Evolutionary conservation across 2,888 invertebrate genomes (phyloP), one percentile per base, ranked within the genome.

Genomic region (Scaptomyza parva): DNA sequence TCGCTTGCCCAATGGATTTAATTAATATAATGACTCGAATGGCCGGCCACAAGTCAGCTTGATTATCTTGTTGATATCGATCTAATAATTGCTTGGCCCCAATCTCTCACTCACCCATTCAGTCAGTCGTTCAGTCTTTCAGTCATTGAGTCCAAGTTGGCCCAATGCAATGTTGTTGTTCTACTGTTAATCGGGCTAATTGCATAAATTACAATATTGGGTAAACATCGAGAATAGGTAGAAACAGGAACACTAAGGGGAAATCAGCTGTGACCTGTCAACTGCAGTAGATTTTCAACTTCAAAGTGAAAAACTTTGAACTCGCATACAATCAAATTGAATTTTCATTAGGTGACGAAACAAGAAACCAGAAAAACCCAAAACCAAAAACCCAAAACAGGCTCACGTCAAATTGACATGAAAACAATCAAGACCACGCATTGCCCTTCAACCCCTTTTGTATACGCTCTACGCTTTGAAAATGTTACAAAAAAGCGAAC

Each of bases 151-250:
- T n/a, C n/a, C n/a, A 7, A 8, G 8, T 35, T 14, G 35, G 14
- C 14, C 14, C 35, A 35, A 14, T 33, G 33, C 33, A 33, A n/a
- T 35, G 6, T 14, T 79, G 60, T 47, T 65, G 24, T 33, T 26
- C 37, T 39, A 64, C 79, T 76, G 87, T 86, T 88, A 89, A 88
- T 89, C 80, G 80, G 70, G 82, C 82, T 89, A 89, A 89, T 89
- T 89, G 89, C 78, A 86, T 82, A 82, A 78, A 89, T 88, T 88
- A 86, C 83, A 77, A 58, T n/a, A n/a, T n/a, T 65, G 40, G 64
- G 54, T 53, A 66, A 60, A 35, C 53, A 78, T 51, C 26, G 28
- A 7, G 50, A 37, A 24, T 12, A 37, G 17, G 3, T 14, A 37
- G 37, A 35, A 3, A 24, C 24, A 37, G 37, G n/a, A n/a, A n/a